Conservation (phyloP, 1,140 invertebrate species). For the Drosophila athabasca region DNA sequence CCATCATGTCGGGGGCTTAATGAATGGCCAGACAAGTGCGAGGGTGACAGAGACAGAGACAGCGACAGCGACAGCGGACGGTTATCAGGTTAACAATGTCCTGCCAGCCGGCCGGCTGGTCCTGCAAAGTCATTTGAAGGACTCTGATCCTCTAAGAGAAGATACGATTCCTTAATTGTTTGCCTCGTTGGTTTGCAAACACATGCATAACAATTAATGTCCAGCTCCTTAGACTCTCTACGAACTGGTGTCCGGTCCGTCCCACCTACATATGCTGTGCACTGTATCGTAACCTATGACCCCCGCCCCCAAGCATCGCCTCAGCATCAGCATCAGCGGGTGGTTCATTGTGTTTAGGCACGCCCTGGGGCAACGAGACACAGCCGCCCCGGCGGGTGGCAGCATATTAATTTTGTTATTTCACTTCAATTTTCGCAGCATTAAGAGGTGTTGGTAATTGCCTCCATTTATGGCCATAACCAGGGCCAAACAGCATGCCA, state of each 20-base stretch:
- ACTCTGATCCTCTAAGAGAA: slow-evolving; percentile 3
- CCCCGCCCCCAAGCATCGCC: not conserved
- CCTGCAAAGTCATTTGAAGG: slow-evolving; percentile 59
- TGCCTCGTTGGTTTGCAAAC: slow-evolving; percentile 26
- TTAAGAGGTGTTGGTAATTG: slow-evolving; percentile 61
- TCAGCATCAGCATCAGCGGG: slow-evolving; percentile 16
- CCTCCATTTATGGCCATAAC: slow-evolving; percentile 46
- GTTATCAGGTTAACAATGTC: not conserved
- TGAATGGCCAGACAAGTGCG: slow-evolving; percentile 61
- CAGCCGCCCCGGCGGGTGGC: slow-evolving; percentile 29
- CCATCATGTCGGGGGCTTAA: slow-evolving; percentile 42
- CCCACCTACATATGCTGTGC: slow-evolving; percentile 4
- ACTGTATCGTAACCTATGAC: not conserved
- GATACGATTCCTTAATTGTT: slow-evolving; percentile 5
- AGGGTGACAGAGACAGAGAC: not conserved
- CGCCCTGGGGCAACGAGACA: slow-evolving; percentile 1
- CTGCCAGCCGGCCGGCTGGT: not conserved
- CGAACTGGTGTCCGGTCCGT: too few relatives aligned
- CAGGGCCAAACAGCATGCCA: not conserved
- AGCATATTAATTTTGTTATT: slow-evolving; percentile 56
- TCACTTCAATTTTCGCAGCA: slow-evolving; percentile 20
- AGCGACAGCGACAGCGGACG: not conserved
- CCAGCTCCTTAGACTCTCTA: not conserved
- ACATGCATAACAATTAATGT: slow-evolving; percentile 40
- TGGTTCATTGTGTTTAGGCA: slow-evolving; percentile 32